Conservation (phyloP, 2,113 vertebrate species). For the Solenodon paradoxus region DNA sequence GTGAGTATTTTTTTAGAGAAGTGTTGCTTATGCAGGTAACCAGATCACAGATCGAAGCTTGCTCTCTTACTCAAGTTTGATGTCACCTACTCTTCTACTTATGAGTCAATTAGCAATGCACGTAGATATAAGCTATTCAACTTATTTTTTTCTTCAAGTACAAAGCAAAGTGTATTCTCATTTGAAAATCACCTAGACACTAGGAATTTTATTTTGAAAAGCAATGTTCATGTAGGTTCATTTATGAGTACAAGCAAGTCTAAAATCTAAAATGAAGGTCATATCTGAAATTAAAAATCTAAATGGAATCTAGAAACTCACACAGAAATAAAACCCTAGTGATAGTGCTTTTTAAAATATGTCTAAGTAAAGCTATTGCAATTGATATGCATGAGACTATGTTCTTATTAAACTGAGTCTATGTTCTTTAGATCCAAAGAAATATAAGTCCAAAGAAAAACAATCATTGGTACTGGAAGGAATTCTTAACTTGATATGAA, state of each 20-base stretch:
- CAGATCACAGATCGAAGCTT: background rate
- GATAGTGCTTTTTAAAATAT: background rate
- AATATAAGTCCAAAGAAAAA: background rate
- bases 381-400: background rate
- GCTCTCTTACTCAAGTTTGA: too few species aligned
- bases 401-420: background rate
- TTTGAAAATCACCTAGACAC: background rate
- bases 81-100: background rate
- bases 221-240: background rate
- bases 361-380: background rate
- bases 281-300: background rate
- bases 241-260: background rate
- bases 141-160: background rate
- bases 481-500: background rate
- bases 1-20: background rate
- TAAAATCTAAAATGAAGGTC: background rate
- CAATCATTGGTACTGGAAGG: background rate
- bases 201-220: background rate
- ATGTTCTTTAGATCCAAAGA: background rate
- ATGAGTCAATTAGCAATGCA: too few species aligned
- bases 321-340: background rate
- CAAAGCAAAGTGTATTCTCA: background rate
- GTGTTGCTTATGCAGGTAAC: background rate
- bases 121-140: too few species aligned
- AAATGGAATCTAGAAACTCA: background rate